A percentile compares a stretch with the other conserved stretches of the same genome.
phyloP scores from a whole-genome alignment of 2,113 vertebrate species.

The Mohoua ochrocephala region DNA sequence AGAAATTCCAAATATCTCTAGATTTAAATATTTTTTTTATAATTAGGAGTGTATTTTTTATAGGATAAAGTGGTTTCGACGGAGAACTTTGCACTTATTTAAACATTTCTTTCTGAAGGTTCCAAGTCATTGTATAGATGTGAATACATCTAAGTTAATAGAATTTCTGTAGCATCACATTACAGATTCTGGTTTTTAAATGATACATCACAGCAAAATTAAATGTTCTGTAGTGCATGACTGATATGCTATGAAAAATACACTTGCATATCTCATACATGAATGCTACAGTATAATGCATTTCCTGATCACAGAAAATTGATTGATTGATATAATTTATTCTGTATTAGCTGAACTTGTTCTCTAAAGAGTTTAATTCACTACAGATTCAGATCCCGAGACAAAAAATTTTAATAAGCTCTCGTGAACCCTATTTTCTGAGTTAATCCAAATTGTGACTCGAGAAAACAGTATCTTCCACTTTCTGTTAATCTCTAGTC shows the following conservation, averaged over 20 bases:
- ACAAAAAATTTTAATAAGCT: not conserved
- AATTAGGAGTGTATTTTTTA: not conserved
- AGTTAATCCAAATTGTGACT: not conserved
- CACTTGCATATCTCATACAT: not conserved
- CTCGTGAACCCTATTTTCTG: not conserved
- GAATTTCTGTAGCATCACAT: not conserved
- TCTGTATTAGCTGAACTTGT: not conserved
- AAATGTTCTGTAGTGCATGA: not conserved
- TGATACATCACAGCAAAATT: not conserved
- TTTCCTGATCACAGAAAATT: not conserved
- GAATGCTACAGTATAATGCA: not conserved
- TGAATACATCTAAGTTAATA: not conserved
- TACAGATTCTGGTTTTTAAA: conserved; percentile 2
- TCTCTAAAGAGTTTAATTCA: not conserved
- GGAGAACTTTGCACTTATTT: not conserved
- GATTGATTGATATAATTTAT: not conserved
- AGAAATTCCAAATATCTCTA: not conserved
- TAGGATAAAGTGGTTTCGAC: not conserved
- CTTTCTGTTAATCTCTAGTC: not conserved
- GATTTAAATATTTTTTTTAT: not conserved
- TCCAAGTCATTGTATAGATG: not conserved
- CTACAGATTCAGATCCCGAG: not conserved
- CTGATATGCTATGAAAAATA: not conserved
- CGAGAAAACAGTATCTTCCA: not conserved
- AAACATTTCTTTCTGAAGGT: not conserved